Evolutionary conservation across 2,888 invertebrate genomes (phyloP).

Genomic region (Cosmopolites sordidus): DNA sequence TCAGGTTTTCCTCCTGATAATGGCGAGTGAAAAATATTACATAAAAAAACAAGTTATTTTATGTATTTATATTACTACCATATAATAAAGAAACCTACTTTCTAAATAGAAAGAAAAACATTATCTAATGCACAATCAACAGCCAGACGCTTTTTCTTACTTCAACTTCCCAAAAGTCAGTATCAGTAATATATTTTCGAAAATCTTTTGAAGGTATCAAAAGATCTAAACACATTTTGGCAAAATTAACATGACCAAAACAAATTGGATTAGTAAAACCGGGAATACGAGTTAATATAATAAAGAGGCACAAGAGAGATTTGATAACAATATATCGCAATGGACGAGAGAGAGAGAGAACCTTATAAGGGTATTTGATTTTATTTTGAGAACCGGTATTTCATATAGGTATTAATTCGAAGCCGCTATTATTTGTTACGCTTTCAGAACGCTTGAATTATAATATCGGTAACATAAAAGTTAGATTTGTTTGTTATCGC

Average conservation of each 20-base stretch:
- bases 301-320: slow-evolving; percentile 17
- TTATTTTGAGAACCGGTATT: slow-evolving; percentile 23
- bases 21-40: too few relatives aligned
- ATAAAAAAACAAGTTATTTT: too few relatives aligned
- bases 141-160: too few relatives aligned
- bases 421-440: slow-evolving; percentile 12
- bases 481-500: slow-evolving; percentile 16
- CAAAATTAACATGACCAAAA: slow-evolving; percentile 12
- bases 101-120: too few relatives aligned
- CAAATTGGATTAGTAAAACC: slow-evolving; percentile 18
- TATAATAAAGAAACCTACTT: too few relatives aligned
- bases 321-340: slow-evolving; percentile 22
- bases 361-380: slow-evolving; percentile 23
- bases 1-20: too few relatives aligned
- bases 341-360: background rate
- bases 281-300: slow-evolving; percentile 21
- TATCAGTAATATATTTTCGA: too few relatives aligned
- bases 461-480: slow-evolving; percentile 16
- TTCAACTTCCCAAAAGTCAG: too few relatives aligned
- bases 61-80: too few relatives aligned
- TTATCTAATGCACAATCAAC: too few relatives aligned
- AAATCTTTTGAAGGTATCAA: too few relatives aligned
- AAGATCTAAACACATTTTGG: slow-evolving; percentile 7
- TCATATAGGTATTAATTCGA: slow-evolving; percentile 21
- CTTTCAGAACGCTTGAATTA: slow-evolving; percentile 17